phyloP scores from a whole-genome alignment of 2,888 invertebrate genomes.

The Xanthorhoe spadicearia region DNA sequence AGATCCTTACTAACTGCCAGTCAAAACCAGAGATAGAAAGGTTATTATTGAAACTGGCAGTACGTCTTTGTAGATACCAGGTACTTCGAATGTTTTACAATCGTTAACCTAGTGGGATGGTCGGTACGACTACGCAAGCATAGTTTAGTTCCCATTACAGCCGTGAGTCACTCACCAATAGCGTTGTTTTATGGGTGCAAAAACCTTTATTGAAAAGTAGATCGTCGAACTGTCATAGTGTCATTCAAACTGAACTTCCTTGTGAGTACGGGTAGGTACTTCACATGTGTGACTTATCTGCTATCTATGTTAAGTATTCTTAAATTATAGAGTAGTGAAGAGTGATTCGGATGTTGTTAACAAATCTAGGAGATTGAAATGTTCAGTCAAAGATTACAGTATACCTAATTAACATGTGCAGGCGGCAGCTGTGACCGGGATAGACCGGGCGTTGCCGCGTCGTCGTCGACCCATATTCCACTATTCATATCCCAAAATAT shows the following conservation, averaged over 20 bases:
- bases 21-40: too few species aligned
- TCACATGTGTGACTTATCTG: background rate
- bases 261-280: background rate
- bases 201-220: conserved; percentile 26
- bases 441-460: conserved; percentile 77
- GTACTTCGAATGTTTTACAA: background rate
- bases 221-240: conserved; percentile 23
- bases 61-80: background rate
- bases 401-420: conserved; percentile 63
- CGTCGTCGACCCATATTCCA: conserved; percentile 77
- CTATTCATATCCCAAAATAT: conserved; percentile 81
- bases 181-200: conserved; percentile 24
- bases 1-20: too few species aligned
- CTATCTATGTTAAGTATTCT: background rate
- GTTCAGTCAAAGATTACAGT: conserved; percentile 27
- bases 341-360: background rate
- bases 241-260: conserved; percentile 4
- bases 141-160: conserved; percentile 1
- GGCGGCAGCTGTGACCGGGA: conserved; percentile 78
- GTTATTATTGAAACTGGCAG: too few species aligned
- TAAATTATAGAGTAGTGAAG: background rate
- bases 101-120: background rate
- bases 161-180: conserved; percentile 19
- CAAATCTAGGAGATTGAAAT: background rate
- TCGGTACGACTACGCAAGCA: background rate